Evolutionary conservation across 1,140 invertebrate genomes (phyloP), one percentile per base, ranked within the genome.

Genomic region (Magallana angulata): DNA sequence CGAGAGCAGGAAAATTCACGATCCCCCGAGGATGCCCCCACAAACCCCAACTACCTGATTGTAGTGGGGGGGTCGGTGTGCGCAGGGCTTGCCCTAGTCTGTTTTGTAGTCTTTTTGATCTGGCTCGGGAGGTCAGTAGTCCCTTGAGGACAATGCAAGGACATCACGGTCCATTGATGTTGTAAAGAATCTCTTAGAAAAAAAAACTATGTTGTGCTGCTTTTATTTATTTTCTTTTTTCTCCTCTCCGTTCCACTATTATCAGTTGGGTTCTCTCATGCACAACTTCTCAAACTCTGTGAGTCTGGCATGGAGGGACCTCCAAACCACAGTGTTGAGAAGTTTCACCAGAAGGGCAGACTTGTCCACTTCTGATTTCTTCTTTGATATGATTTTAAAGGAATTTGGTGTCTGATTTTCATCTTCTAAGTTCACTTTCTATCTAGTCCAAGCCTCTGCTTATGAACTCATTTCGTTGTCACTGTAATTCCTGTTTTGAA

Each of bases 21-120:
- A n/a, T 58, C 81, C 24, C 82, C 82, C 12, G 57, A 60, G 58
- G 82, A 84, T 24, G 82, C 81, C 56, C 57, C 81, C 81, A 82
- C 48, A 7, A 82, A 57, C 18, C 48, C 81, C 81, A 84, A 76
- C 24, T 76, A 76, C 24, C 68, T 84, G 30, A 84, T 84, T 60
- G 58, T 84, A 24, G 57, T 62, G 57, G 82, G 56, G 82, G 82
- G 56, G 24, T 59, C 82, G 57, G 57, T 62, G 58, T 84, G 82
- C 57, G 82, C 68, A 76, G 68, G 68, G 68, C 68, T 76, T 36
- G 68, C 30, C 68, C 68, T 76, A 76, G 18, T 76, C 24, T 76
- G 68, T 76, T 76, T 76, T 76, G 68, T 76, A 36, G 12, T 76
- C 68, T 76, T 76, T 76, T 76, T 76, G 68, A 30, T 76, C 24